A percentile compares a stretch with the other conserved stretches of the same genome.
phyloP scores from a whole-genome alignment of 2,113 vertebrate genomes.

The Prunella fulvescens region DNA sequence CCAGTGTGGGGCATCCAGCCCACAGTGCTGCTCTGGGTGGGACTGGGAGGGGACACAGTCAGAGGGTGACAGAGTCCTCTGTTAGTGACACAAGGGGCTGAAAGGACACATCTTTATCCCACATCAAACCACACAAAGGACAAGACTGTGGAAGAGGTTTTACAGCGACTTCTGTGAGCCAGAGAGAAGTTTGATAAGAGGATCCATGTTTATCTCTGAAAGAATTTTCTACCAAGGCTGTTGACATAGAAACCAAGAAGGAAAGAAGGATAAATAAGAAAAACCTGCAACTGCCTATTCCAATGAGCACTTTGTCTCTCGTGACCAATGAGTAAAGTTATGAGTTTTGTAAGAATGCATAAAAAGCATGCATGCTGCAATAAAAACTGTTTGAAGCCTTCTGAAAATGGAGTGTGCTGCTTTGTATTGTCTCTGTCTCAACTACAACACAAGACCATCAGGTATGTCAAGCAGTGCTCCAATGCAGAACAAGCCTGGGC shows the following conservation, averaged over 20 bases:
- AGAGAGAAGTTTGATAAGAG: not conserved
- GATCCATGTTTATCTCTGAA: not conserved
- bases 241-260: not conserved
- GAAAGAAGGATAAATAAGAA: not conserved
- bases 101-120: not conserved
- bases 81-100: not conserved
- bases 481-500: not conserved
- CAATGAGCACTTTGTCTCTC: not conserved
- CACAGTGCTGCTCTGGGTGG: not conserved
- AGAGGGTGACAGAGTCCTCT: not conserved
- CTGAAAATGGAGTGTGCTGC: not conserved
- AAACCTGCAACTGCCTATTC: not conserved
- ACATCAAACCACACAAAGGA: rapidly evolving
- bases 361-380: not conserved
- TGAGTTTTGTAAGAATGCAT: not conserved
- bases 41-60: not conserved
- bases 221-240: not conserved
- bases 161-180: not conserved
- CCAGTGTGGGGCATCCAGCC: not conserved
- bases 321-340: not conserved
- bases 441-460: not conserved
- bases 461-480: not conserved
- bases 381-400: not conserved
- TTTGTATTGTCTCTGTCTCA: not conserved
- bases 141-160: not conserved